These are phyloP conservation scores for Alfaro cultratus DNA, from an alignment of 2,797 vertebrate species.

Conservation along the genomic window DNA sequence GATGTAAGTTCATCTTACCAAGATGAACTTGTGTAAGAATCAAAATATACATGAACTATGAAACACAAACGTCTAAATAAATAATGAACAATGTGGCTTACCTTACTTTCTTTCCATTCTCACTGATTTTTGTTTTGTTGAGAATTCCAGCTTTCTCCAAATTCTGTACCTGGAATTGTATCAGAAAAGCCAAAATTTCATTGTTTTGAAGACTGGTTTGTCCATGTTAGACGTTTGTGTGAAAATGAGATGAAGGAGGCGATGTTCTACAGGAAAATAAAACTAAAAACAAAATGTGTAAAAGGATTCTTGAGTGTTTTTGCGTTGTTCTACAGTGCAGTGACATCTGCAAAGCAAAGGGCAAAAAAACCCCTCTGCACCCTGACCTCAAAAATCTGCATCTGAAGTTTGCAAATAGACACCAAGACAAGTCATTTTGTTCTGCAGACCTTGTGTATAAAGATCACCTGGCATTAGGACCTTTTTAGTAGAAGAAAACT, in stretches of 20 bases:
- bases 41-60: not conserved
- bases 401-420: not conserved
- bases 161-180: constrained; percentile 82
- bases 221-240: not conserved
- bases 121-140: constrained; percentile 89
- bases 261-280: not conserved
- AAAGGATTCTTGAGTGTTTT: not conserved
- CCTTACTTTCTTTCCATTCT: constrained; percentile 93
- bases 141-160: constrained; percentile 94
- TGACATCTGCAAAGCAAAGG: not conserved
- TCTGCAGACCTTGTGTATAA: not conserved
- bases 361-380: not conserved
- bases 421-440: not conserved
- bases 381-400: constrained; percentile 1
- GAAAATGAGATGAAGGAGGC: not conserved
- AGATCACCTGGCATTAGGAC: not conserved
- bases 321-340: not conserved
- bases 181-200: not conserved
- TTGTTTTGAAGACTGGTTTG: not conserved
- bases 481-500: not conserved
- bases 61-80: not conserved
- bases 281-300: not conserved
- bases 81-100: constrained; percentile 59
- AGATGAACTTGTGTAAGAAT: not conserved
- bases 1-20: too few relatives aligned